Evolutionary conservation across 2,113 vertebrate species (phyloP).

Genomic region (Cinclus cinclus): DNA sequence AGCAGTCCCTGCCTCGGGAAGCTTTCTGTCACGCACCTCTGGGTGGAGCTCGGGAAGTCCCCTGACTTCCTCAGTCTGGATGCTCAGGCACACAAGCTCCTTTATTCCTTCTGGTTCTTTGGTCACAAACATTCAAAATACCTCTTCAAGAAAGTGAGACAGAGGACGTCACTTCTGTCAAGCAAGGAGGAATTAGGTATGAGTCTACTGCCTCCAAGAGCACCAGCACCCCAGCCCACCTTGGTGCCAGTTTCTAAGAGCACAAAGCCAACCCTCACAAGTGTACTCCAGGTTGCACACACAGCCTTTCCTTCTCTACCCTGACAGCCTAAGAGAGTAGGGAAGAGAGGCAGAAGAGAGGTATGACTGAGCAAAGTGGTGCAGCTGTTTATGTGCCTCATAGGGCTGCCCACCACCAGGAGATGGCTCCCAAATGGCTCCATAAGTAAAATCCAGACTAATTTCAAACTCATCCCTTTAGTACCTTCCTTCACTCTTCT

Average conservation of each 20-base stretch:
- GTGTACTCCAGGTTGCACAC: neutral
- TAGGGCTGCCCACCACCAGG: neutral
- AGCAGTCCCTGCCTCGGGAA: neutral
- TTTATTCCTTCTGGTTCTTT: neutral
- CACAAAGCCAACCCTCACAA: accelerated
- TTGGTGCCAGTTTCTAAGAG: accelerated
- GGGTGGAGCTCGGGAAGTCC: neutral
- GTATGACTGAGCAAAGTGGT: neutral
- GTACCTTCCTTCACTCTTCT: neutral
- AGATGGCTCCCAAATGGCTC: neutral
- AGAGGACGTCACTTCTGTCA: neutral
- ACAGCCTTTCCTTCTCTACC: neutral
- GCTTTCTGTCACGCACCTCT: neutral
- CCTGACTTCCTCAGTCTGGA: accelerated
- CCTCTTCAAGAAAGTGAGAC: neutral
- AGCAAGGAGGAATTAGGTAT: neutral
- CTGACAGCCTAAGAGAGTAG: neutral
- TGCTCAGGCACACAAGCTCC: neutral
- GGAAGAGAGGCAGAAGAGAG: neutral
- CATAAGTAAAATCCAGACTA: neutral
- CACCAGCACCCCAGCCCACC: neutral
- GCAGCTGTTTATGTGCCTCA: neutral
- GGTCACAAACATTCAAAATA: neutral
- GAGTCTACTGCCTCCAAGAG: neutral
- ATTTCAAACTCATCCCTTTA: neutral